phyloP scores from a whole-genome alignment of 2,888 invertebrate species.

The Cotesia congregata region DNA sequence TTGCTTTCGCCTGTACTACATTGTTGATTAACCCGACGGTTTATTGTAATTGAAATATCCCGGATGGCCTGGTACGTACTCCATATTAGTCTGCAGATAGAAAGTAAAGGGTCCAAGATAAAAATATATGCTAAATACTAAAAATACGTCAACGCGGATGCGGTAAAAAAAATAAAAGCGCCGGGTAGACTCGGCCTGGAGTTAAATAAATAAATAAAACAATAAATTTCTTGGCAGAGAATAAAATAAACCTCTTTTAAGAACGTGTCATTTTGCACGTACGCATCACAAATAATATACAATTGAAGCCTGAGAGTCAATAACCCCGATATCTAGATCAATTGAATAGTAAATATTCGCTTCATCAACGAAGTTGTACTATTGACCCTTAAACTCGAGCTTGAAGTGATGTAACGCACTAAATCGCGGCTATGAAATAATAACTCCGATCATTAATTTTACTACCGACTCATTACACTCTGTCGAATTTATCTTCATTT shows the following conservation, averaged over 20 bases:
- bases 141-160: not conserved
- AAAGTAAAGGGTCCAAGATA: conserved; percentile 7
- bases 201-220: not conserved
- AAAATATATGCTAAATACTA: not conserved
- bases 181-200: too few relatives aligned
- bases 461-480: not conserved
- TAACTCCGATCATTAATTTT: not conserved
- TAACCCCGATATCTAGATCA: conserved; percentile 16
- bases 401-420: not conserved
- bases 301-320: conserved; percentile 1
- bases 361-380: not conserved
- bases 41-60: conserved; percentile 52
- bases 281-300: conserved; percentile 3
- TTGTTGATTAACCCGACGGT: conserved; percentile 55
- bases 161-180: not conserved
- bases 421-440: not conserved
- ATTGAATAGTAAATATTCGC: conserved; percentile 11
- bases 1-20: conserved; percentile 49
- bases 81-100: conserved; percentile 10
- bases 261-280: not conserved
- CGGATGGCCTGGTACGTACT: conserved; percentile 42
- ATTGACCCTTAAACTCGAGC: conserved; percentile 5
- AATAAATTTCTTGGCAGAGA: not conserved
- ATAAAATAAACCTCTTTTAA: not conserved
- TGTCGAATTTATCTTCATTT: not conserved